Base-by-base conservation (phyloP, 2,113 vertebrate species). In the Mobula hypostoma region DNA sequence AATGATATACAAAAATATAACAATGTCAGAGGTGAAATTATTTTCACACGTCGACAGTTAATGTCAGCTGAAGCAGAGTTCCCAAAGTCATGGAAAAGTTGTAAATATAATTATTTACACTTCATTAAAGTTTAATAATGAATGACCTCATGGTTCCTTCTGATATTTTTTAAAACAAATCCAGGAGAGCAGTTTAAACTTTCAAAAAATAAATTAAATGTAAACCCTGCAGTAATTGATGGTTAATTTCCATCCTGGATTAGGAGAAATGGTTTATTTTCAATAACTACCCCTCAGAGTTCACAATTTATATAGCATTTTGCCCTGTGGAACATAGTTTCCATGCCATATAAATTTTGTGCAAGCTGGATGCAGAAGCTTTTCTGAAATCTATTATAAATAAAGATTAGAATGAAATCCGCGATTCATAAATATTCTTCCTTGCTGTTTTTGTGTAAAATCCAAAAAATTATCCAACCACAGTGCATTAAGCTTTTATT, bases 31-130 rank as follows among this genome's bases (percentile, higher is more conserved):
- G 29, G 12, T 88, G 85, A 5, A 15, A 32, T 1, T 32, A 90
- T 90, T 66, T 90, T 90, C 85, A 90, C 61, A 90, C 29, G 29
- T 63, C n/a, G 63, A 68, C 85, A 66, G 5, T 90, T 90, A 68
- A 74, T 90, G 85, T 66, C n/a, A 19, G 61, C 61, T 90, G 29
- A 90, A 66, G 29, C 85, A 90, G 19, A 15, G 68, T 93, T 74
- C 91, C 68, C 2, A 21, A 36, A 32, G 36, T 93, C 48, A 74
- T 93, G 91, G 70, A 93, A 93, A 93, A 93, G 7, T 40, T 56
- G 68, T 93, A 93, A 93, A 93, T 74, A 93, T 93, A 72, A 76
- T 74, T 74, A 74, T 93, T 93, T 93, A 93, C 91, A 93, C 91
- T 56, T 93, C 91, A 93, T 93, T 93, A 93, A 93, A 93, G 21